phyloP scores from a whole-genome alignment of 2,888 invertebrate genomes.

The Eupelmus urozonus region DNA sequence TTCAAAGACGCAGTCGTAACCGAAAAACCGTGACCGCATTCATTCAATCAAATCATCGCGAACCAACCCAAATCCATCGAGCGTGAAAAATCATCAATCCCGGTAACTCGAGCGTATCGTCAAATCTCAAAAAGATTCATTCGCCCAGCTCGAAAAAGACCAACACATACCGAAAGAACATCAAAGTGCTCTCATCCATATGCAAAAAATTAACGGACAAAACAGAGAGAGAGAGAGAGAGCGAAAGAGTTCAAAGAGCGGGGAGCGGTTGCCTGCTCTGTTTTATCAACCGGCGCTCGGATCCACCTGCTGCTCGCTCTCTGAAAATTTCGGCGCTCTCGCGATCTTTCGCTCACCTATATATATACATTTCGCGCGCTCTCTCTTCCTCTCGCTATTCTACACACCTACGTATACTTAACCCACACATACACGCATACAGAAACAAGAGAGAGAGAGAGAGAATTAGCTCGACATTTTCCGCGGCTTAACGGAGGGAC shows the following conservation, averaged over 20 bases:
- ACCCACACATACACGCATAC: not conserved
- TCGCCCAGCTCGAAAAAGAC: too few species aligned
- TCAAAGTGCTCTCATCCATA: too few species aligned
- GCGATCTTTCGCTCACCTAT: constrained; percentile 5
- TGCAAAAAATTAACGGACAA: too few species aligned
- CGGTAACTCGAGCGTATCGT: constrained; percentile 1
- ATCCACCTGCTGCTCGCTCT: constrained; percentile 2
- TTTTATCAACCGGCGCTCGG: constrained; percentile 47
- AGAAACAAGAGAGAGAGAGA: constrained; percentile 8
- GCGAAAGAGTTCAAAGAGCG: too few species aligned
- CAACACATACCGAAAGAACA: too few species aligned
- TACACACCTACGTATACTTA: not conserved
- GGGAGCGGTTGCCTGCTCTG: too few species aligned
- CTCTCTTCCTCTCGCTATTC: too few species aligned
- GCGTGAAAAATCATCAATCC: not conserved
- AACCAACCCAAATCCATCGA: too few species aligned
- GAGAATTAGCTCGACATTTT: constrained; percentile 22
- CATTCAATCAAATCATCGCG: too few species aligned
- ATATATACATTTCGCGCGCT: not conserved
- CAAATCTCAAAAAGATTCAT: too few species aligned
- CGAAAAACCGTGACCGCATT: too few species aligned
- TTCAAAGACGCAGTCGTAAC: too few species aligned
- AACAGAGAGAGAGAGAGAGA: not conserved
- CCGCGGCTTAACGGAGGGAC: not conserved
- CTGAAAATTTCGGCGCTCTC: constrained; percentile 39